These are phyloP conservation scores for Geodia barretti DNA, from an alignment of 37 sponge, comb jelly and placozoan genomes.

Conservation along the genomic window DNA sequence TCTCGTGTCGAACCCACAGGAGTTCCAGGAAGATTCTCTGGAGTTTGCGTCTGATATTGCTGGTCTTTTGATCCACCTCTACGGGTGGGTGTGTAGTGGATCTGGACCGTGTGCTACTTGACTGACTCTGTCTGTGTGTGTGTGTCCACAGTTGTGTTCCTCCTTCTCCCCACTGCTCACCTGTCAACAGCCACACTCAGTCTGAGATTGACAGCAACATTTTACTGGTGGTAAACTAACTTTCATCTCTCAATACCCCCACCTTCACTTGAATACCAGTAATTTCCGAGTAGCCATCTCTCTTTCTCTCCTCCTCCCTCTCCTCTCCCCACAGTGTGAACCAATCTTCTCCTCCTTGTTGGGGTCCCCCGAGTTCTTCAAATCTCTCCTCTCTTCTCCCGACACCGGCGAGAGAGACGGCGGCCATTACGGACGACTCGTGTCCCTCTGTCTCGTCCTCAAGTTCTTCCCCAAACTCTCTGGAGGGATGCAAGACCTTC, in stretches of 20 bases:
- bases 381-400: not conserved
- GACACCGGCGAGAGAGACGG: conserved; percentile 1
- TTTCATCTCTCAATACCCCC: not conserved
- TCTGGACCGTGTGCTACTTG: not conserved
- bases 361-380: not conserved
- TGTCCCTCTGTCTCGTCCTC: conserved; percentile 17
- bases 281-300: no score
- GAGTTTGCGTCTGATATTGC: conserved; percentile 4
- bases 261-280: no score
- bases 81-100: conserved; percentile 23
- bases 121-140: not conserved
- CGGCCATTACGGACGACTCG: conserved; percentile 12
- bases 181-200: not conserved
- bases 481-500: conserved; percentile 4
- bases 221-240: conserved; percentile 8
- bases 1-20: not conserved
- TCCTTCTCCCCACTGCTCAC: not conserved
- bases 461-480: conserved; percentile 36
- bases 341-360: conserved; percentile 40
- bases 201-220: conserved; percentile 18
- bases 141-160: not conserved
- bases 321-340: conserved; percentile 13
- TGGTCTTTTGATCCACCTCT: conserved; percentile 1
- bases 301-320: not conserved
- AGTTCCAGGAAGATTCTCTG: conserved; percentile 11